Percentiles rank a stretch among this genome's conserved stretches.
phyloP scores from a whole-genome alignment of 2,888 invertebrate genomes.

The Apodemia duryi region DNA sequence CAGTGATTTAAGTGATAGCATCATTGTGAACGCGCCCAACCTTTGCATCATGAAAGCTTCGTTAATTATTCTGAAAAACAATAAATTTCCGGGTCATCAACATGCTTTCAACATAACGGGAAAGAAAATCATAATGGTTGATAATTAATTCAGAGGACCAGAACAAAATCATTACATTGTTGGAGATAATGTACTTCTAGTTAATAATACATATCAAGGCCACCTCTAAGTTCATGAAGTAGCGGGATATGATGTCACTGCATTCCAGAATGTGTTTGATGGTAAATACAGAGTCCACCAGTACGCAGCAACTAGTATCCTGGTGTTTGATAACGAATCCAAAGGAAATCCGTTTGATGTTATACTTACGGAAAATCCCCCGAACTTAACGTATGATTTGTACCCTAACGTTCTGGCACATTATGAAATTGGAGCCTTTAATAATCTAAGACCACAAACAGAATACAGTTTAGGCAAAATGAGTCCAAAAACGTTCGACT shows the following conservation, averaged over 20 bases:
- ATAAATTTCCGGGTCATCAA: slow-evolving; percentile 19
- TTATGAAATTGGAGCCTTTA: slow-evolving; percentile 20
- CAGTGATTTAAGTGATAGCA: too few relatives aligned
- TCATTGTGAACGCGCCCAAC: too few relatives aligned
- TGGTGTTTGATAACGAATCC: too few relatives aligned
- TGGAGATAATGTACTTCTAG: too few relatives aligned
- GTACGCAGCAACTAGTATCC: too few relatives aligned
- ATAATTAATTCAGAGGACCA: too few relatives aligned
- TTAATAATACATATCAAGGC: too few relatives aligned
- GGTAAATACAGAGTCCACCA: too few relatives aligned
- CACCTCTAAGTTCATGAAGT: too few relatives aligned
- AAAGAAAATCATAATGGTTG: not conserved
- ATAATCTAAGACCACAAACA: slow-evolving; percentile 18
- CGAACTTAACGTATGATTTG: slow-evolving; percentile 7
- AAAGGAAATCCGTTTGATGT: slow-evolving; percentile 11
- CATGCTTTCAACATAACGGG: slow-evolving; percentile 23
- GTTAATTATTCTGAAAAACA: slow-evolving; percentile 22
- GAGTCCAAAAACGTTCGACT: slow-evolving; percentile 19
- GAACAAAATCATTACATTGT: too few relatives aligned
- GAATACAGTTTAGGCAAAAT: slow-evolving; percentile 21
- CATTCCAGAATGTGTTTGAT: too few relatives aligned
- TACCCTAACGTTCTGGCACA: slow-evolving; percentile 18
- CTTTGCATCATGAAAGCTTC: slow-evolving; percentile 16
- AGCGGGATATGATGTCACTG: too few relatives aligned
- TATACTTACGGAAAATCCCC: slow-evolving; percentile 15